phyloP scores from a whole-genome alignment of 2,797 vertebrate genomes.

The Galaxias olidus region DNA sequence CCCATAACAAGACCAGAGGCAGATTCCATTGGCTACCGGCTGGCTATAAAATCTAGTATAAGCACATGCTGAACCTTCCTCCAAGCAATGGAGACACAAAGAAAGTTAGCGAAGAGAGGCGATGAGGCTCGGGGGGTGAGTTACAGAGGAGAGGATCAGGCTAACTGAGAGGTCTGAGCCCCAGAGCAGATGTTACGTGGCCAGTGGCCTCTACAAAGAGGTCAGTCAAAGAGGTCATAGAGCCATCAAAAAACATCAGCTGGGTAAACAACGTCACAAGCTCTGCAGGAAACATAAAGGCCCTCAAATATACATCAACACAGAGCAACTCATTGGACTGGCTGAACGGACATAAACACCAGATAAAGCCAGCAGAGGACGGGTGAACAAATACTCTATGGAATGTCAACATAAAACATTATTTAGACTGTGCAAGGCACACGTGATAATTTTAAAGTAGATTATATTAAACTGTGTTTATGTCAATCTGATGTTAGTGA shows the following conservation, averaged over 20 bases:
- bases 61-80: not conserved
- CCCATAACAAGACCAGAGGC: too few species aligned
- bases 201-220: conserved; percentile 3
- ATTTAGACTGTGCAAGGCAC: too few species aligned
- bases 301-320: conserved; percentile 10
- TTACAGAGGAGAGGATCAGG: not conserved
- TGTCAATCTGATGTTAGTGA: not conserved
- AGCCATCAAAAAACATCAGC: conserved; percentile 35
- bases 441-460: too few species aligned
- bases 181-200: not conserved
- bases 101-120: too few species aligned
- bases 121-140: not conserved
- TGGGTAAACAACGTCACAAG: conserved; percentile 34
- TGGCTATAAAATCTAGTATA: too few species aligned
- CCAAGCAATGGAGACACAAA: too few species aligned
- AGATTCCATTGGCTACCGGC: too few species aligned
- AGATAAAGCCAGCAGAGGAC: not conserved
- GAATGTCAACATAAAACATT: too few species aligned
- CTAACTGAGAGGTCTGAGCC: not conserved
- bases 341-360: conserved; percentile 19
- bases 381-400: not conserved
- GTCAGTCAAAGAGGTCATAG: conserved; percentile 16
- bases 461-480: too few species aligned
- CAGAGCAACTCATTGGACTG: conserved; percentile 10
- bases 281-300: conserved; percentile 13